A percentile compares a stretch with the other conserved stretches of the same genome.
phyloP scores from a whole-genome alignment of 1,140 invertebrate species.

The Drosophila seguyi region DNA sequence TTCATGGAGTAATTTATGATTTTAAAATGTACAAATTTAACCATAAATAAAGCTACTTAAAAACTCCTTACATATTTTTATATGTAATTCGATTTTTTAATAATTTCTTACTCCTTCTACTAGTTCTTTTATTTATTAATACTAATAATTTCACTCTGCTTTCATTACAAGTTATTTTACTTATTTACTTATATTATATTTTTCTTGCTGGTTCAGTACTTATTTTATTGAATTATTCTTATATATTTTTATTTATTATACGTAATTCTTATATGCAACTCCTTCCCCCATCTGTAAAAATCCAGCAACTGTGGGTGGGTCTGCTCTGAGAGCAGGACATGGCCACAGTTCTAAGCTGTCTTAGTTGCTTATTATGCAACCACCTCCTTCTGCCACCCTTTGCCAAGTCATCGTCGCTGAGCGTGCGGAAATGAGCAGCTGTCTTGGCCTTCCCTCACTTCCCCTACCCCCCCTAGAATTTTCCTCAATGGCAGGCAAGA shows the following conservation, averaged over 20 bases:
- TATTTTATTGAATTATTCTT: not conserved
- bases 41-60: no score
- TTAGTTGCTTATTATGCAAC: constrained; percentile 80
- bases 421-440: constrained; percentile 81
- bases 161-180: not conserved
- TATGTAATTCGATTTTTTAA: no score
- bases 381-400: constrained; percentile 13
- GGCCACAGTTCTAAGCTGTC: constrained; percentile 76
- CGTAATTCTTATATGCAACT: not conserved
- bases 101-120: no score
- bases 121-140: not conserved
- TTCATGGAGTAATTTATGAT: no score
- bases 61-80: no score
- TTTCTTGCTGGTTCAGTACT: no score
- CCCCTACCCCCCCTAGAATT: constrained; percentile 1
- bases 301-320: not conserved
- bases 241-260: constrained; percentile 1
- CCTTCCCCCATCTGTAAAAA: constrained; percentile 1
- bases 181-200: not conserved
- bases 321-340: constrained; percentile 40
- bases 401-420: constrained; percentile 73
- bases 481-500: constrained; percentile 26
- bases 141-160: not conserved
- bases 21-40: no score
- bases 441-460: constrained; percentile 53